A percentile compares a stretch with the other conserved stretches of the same genome.
Conservation (phyloP, 2,888 invertebrate species). For the Bombylius discolor region DNA sequence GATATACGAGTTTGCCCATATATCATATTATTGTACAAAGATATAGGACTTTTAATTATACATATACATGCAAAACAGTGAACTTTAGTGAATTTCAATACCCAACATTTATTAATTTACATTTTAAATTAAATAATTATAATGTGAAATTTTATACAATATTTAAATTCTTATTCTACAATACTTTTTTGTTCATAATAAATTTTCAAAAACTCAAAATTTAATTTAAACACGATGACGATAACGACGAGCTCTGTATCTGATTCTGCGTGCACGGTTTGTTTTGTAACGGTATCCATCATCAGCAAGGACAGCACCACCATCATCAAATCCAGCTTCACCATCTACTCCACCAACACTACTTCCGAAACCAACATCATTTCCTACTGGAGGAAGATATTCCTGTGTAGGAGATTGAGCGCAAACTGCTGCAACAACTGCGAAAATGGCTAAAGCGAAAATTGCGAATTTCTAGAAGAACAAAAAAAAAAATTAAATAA, state of each 20-base stretch:
- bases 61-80: no score
- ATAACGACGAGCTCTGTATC: not conserved
- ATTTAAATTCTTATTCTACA: no score
- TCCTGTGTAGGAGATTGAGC: not conserved
- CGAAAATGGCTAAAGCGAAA: not conserved
- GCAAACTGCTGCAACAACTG: not conserved
- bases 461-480: not conserved
- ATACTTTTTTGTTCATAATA: no score
- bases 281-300: not conserved
- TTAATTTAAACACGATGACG: not conserved
- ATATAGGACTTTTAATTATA: no score
- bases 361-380: constrained; percentile 2
- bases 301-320: not conserved
- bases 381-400: not conserved
- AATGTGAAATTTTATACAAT: no score
- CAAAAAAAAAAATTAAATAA: not conserved
- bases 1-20: no score
- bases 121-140: no score
- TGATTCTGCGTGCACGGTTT: not conserved
- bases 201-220: no score
- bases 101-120: no score
- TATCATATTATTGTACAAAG: no score
- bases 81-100: no score
- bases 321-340: not conserved
- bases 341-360: constrained; percentile 10